A percentile compares a stretch with the other conserved stretches of the same genome.
phyloP scores from a whole-genome alignment of 2,888 invertebrate genomes.

The Elaeidobius kamerunicus region DNA sequence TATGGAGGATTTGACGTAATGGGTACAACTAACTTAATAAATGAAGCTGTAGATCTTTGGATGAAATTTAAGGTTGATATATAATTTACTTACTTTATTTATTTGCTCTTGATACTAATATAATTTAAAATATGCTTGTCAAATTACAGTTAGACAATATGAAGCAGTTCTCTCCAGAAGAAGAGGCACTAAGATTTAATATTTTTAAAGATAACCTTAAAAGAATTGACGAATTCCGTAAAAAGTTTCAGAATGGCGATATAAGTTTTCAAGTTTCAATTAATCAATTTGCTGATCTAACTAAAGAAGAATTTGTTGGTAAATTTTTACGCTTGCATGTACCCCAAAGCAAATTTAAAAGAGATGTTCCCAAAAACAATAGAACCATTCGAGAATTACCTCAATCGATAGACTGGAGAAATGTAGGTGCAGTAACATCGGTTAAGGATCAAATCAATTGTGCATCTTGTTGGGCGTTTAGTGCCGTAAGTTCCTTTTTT shows the following conservation, averaged over 20 bases:
- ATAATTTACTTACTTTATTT: constrained; percentile 3
- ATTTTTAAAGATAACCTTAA: constrained; percentile 31
- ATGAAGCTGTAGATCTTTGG: constrained; percentile 10
- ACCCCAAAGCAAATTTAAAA: constrained; percentile 10
- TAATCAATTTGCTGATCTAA: constrained; percentile 49
- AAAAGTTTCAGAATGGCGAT: constrained; percentile 30
- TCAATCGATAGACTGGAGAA: constrained; percentile 52
- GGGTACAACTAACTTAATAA: neutral
- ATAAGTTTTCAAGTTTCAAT: constrained; percentile 29
- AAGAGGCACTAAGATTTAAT: constrained; percentile 27
- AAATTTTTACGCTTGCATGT: constrained; percentile 23
- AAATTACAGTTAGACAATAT: constrained; percentile 15
- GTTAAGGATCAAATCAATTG: constrained; percentile 57
- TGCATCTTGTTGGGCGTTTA: constrained; percentile 66
- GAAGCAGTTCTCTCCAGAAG: constrained; percentile 51
- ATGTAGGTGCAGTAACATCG: constrained; percentile 53
- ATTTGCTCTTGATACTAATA: no score
- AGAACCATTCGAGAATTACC: constrained; percentile 18
- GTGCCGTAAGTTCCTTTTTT: constrained; percentile 49
- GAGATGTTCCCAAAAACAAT: constrained; percentile 1
- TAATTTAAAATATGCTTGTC: no score
- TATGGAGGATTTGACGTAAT: no score
- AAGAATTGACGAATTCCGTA: constrained; percentile 31
- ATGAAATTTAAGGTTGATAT: constrained; percentile 13
- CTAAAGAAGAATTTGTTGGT: constrained; percentile 31